Evolutionary conservation across 2,113 vertebrate species (phyloP).

Genomic region (Phalacrocorax brasilianus): DNA sequence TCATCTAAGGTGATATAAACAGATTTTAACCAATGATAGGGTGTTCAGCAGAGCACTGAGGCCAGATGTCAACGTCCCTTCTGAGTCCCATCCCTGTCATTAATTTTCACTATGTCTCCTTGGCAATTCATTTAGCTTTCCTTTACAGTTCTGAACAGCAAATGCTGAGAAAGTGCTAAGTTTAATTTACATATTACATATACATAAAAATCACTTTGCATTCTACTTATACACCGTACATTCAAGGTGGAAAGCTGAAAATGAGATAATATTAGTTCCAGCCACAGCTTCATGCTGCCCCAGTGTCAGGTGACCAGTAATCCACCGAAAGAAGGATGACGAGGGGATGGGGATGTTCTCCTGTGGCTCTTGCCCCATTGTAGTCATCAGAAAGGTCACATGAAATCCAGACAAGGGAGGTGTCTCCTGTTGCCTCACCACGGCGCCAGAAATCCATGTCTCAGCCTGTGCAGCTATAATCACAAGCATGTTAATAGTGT

Average conservation of each 20-base stretch:
- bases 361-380: neutral
- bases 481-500: neutral
- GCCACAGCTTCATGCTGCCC: neutral
- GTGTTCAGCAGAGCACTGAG: neutral
- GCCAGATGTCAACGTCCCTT: neutral
- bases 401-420: neutral
- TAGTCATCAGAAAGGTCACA: neutral
- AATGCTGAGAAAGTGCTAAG: neutral
- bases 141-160: neutral
- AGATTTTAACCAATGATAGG: neutral
- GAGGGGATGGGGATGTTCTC: neutral
- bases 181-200: neutral
- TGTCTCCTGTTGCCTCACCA: neutral
- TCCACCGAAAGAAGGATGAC: neutral
- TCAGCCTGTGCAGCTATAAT: neutral
- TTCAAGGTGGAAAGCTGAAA: slow-evolving; percentile 6
- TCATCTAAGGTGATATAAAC: neutral
- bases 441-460: neutral
- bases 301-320: neutral
- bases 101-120: neutral
- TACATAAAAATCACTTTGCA: neutral
- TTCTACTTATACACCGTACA: neutral
- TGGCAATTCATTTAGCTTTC: slow-evolving; percentile 11
- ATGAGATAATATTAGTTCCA: neutral
- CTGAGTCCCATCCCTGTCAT: neutral